phyloP scores from a whole-genome alignment of 2,797 vertebrate genomes.

The Tapirus indicus region DNA sequence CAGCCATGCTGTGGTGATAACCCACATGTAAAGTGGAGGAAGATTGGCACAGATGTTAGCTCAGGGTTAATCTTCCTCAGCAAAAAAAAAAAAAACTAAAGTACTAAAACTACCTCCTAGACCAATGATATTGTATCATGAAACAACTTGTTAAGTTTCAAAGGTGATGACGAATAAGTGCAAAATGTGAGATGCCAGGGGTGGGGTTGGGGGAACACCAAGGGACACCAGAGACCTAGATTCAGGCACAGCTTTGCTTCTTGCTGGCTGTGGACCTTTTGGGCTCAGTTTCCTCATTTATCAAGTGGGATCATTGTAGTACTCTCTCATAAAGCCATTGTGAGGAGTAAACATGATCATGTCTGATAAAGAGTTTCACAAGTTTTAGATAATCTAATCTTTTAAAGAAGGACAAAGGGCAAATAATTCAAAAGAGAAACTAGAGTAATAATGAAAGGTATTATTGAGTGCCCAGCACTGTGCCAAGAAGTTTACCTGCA shows the following conservation, averaged over 20 bases:
- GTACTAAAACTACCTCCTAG: background rate
- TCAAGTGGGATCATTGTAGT: background rate
- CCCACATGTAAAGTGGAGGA: too few species aligned
- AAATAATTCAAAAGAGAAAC: background rate
- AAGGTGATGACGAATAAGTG: background rate
- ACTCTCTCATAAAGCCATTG: background rate
- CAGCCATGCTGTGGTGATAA: too few species aligned
- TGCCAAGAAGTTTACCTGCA: background rate
- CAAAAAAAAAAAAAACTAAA: too few species aligned
- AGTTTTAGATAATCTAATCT: background rate
- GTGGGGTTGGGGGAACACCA: too few species aligned
- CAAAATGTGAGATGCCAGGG: background rate
- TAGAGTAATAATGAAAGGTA: background rate
- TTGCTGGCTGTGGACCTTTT: background rate
- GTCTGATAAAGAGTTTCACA: background rate
- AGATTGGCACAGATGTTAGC: too few species aligned
- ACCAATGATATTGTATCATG: background rate
- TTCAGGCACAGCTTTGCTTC: background rate
- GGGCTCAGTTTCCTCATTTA: background rate
- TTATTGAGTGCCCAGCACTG: background rate
- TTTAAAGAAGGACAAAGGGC: background rate
- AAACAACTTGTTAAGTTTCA: background rate
- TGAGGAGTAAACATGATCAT: background rate
- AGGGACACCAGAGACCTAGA: rapidly evolving
- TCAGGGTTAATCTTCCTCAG: too few species aligned